Conservation (phyloP, 92 coral and sea anemone genomes). For the Porites divaricata region DNA sequence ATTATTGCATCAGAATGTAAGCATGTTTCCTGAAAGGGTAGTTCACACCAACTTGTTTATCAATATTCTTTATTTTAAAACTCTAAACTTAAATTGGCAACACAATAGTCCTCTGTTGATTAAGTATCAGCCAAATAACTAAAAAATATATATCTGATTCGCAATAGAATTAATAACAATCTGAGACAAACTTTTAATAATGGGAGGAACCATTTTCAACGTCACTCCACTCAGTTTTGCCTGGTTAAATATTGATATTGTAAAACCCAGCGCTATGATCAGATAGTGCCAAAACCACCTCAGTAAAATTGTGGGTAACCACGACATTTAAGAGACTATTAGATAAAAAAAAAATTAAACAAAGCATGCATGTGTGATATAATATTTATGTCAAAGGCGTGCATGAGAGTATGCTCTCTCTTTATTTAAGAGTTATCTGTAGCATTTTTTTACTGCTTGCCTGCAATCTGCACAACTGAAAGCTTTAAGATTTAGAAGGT, state of each 20-base stretch:
- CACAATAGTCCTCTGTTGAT: too few relatives aligned
- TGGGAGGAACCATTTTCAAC: too few relatives aligned
- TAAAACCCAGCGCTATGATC: neutral
- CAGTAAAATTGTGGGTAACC: neutral
- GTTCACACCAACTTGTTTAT: too few relatives aligned
- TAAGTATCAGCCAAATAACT: too few relatives aligned
- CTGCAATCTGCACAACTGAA: slow-evolving; percentile 4
- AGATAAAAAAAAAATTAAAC: neutral
- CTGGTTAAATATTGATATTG: too few relatives aligned
- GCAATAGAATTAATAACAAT: too few relatives aligned
- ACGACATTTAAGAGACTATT: neutral
- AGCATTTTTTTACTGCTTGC: neutral
- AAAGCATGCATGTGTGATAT: slow-evolving; percentile 29
- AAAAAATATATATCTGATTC: too few relatives aligned
- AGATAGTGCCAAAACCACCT: neutral
- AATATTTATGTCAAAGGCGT: slow-evolving; percentile 44
- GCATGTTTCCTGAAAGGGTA: neutral
- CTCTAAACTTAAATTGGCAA: too few relatives aligned
- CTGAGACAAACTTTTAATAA: too few relatives aligned
- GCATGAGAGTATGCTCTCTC: slow-evolving; percentile 18
- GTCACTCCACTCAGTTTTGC: too few relatives aligned
- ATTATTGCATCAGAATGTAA: neutral
- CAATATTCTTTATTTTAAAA: too few relatives aligned
- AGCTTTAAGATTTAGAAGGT: too few relatives aligned
- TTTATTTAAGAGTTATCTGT: slow-evolving; percentile 13